phyloP scores from a whole-genome alignment of 2,888 invertebrate species.

The Pantelozetes paolii region DNA sequence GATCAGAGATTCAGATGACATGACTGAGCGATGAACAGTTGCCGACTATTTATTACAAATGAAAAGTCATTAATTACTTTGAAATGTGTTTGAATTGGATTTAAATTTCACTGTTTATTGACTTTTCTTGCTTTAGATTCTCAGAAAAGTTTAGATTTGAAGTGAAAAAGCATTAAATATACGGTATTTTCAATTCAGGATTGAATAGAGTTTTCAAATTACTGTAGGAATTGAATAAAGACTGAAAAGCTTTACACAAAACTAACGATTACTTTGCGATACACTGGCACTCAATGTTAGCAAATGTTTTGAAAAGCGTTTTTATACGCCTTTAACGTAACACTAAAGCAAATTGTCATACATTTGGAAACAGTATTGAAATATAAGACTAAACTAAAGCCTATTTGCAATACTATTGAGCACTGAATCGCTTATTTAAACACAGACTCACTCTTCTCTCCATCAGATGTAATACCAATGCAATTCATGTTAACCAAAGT shows the following conservation, averaged over 20 bases:
- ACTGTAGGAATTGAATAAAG: neutral
- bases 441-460: slow-evolving; percentile 18
- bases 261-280: neutral
- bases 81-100: slow-evolving; percentile 3
- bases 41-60: slow-evolving; percentile 30
- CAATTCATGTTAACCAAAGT: slow-evolving; percentile 32
- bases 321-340: slow-evolving; percentile 12
- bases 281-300: neutral
- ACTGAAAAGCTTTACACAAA: neutral
- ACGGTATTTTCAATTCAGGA: neutral
- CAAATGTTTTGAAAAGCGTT: neutral
- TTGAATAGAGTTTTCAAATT: neutral
- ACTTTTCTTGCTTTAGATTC: slow-evolving; percentile 30
- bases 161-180: slow-evolving; percentile 25
- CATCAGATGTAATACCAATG: neutral
- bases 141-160: slow-evolving; percentile 5
- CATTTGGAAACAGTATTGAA: neutral
- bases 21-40: slow-evolving; percentile 27
- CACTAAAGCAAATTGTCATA: slow-evolving; percentile 4
- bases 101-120: slow-evolving; percentile 18
- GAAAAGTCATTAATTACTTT: slow-evolving; percentile 34
- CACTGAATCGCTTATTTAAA: slow-evolving; percentile 37
- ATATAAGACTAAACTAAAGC: slow-evolving; percentile 13
- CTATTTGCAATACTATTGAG: slow-evolving; percentile 30
- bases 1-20: slow-evolving; percentile 14